Percentiles rank a stretch among this genome's conserved stretches.
Conservation (phyloP, 1,140 invertebrate species). For the Telenomus remus region DNA sequence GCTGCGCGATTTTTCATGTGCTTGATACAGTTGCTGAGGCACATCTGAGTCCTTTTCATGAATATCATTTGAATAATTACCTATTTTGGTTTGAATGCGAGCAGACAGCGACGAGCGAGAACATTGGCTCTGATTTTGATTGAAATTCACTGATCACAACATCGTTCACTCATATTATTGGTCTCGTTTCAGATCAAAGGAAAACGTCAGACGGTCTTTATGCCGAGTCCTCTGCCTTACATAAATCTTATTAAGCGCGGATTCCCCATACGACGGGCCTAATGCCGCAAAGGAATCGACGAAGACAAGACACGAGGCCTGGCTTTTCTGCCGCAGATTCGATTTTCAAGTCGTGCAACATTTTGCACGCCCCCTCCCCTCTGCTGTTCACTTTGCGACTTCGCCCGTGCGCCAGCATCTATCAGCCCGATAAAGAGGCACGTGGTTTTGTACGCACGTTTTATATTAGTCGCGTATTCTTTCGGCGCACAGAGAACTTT, state of each 20-base stretch:
- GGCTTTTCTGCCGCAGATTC: conserved; percentile 51
- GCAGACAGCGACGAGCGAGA: conserved; percentile 28
- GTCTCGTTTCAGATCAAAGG: conserved; percentile 59
- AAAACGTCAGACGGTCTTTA: conserved; percentile 46
- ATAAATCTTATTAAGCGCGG: conserved; percentile 60
- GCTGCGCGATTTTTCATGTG: conserved; percentile 27
- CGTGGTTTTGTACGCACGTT: conserved; percentile 50
- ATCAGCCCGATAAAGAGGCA: conserved; percentile 51
- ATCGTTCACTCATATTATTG: conserved; percentile 47
- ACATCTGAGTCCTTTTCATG: conserved; percentile 36
- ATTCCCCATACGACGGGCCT: conserved; percentile 55
- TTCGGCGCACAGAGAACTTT: conserved; percentile 11
- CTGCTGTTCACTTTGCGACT: conserved; percentile 14
- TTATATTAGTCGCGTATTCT: conserved; percentile 34
- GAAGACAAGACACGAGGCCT: conserved; percentile 43
- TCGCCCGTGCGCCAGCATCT: conserved; percentile 52
- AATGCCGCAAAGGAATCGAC: conserved; percentile 58
- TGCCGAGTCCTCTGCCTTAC: conserved; percentile 48
- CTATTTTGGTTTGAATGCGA: conserved; percentile 46
- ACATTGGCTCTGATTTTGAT: conserved; percentile 42
- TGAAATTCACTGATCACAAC: conserved; percentile 57
- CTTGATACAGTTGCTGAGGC: conserved; percentile 37
- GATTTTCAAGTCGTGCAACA: conserved; percentile 32
- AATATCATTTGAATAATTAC: conserved; percentile 56
- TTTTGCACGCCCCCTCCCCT: conserved; percentile 47